Evolutionary conservation across 2,113 vertebrate species (phyloP).

Genomic region (Campylomormyrus numenius): DNA sequence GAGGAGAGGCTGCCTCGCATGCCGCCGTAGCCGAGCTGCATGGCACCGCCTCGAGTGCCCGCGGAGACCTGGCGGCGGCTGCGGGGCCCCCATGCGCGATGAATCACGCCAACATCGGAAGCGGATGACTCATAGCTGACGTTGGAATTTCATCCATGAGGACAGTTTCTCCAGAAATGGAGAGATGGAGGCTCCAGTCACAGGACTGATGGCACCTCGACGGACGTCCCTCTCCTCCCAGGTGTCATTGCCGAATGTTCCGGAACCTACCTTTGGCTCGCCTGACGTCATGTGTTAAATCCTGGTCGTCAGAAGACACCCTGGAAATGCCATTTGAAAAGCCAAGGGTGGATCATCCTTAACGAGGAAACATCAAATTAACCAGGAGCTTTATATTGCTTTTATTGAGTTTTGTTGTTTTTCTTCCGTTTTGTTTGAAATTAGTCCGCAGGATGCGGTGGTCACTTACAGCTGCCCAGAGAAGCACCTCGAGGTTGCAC

Average conservation of each 20-base stretch:
- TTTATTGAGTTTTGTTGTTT: slow-evolving; percentile 6
- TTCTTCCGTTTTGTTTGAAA: slow-evolving; percentile 20
- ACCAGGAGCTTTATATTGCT: slow-evolving; percentile 16
- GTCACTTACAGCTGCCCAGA: slow-evolving; percentile 22
- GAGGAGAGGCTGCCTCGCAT: not conserved
- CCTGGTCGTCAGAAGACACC: not conserved
- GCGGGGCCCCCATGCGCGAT: not conserved
- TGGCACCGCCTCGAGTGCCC: not conserved
- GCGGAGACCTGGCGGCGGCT: not conserved
- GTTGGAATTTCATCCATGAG: not conserved
- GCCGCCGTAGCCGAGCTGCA: not conserved
- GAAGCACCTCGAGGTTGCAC: slow-evolving; percentile 44
- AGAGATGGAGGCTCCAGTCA: not conserved
- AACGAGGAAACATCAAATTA: not conserved
- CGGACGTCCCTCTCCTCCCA: not conserved
- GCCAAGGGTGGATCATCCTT: slow-evolving; percentile 2
- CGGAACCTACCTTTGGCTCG: not conserved
- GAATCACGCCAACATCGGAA: not conserved
- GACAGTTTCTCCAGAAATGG: not conserved
- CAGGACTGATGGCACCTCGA: not conserved
- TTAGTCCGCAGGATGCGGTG: slow-evolving; percentile 44
- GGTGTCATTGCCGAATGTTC: not conserved
- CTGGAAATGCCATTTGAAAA: not conserved
- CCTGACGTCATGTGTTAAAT: not conserved
- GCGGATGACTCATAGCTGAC: slow-evolving; percentile 1